phyloP scores from a whole-genome alignment of 2,113 vertebrate genomes.

The Heterotilapia buettikoferi region DNA sequence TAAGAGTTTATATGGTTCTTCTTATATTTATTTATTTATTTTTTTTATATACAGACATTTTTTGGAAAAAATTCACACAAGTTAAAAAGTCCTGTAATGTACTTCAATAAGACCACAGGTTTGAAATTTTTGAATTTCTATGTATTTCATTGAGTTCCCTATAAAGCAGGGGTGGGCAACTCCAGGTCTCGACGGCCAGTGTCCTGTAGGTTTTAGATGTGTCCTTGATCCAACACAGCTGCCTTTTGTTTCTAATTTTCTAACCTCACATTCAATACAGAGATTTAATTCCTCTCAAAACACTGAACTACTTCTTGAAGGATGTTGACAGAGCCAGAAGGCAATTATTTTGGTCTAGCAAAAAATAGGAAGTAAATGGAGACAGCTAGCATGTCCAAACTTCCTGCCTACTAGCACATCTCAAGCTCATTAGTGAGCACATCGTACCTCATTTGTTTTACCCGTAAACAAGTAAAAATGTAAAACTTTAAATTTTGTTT shows the following conservation, averaged over 20 bases:
- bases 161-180: background rate
- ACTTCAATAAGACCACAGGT: background rate
- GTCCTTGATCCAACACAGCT: background rate
- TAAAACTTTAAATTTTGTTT: background rate
- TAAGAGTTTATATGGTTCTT: background rate
- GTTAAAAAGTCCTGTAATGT: background rate
- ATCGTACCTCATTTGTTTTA: background rate
- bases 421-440: background rate
- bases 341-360: background rate
- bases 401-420: background rate
- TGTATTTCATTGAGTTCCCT: background rate
- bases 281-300: background rate
- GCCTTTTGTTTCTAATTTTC: background rate
- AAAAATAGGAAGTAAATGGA: background rate
- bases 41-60: background rate
- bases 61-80: background rate
- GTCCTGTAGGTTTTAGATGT: background rate
- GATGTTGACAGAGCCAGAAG: background rate
- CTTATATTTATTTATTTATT: background rate
- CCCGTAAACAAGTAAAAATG: background rate
- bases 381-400: background rate
- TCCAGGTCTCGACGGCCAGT: background rate
- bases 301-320: background rate
- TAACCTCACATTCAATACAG: background rate
- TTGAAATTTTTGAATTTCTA: background rate